Evolutionary conservation across 2,113 vertebrate genomes (phyloP).

Genomic region (Hemiprocne comata): DNA sequence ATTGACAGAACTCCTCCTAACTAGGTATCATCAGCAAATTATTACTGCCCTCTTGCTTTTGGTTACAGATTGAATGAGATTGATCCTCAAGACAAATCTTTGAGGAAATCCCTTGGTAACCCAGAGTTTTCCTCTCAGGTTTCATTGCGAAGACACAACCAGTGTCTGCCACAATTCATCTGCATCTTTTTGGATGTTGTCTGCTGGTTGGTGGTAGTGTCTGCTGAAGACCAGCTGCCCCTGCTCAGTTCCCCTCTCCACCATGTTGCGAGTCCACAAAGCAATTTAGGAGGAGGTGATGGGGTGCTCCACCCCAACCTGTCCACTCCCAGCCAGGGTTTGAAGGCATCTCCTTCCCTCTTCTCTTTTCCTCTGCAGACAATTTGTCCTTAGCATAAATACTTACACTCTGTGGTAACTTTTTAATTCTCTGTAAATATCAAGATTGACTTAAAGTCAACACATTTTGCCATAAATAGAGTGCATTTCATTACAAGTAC

Average conservation of each 20-base stretch:
- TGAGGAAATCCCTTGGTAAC: neutral
- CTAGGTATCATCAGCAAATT: neutral
- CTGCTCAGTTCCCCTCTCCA: neutral
- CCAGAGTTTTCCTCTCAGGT: neutral
- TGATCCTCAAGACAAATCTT: neutral
- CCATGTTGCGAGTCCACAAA: accelerated
- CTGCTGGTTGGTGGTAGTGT: neutral
- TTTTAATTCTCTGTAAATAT: constrained; percentile 42
- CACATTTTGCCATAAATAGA: constrained; percentile 56
- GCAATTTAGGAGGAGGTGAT: neutral
- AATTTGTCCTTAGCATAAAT: neutral
- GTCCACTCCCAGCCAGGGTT: neutral
- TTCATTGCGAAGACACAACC: neutral
- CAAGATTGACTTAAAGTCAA: constrained; percentile 54
- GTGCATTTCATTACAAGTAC: constrained; percentile 51
- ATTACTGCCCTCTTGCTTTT: neutral
- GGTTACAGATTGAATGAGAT: constrained; percentile 1
- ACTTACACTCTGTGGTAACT: neutral
- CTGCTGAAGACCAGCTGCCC: neutral
- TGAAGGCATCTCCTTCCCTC: neutral
- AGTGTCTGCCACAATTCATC: neutral
- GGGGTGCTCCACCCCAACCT: neutral
- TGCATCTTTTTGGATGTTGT: neutral
- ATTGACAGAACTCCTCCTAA: constrained; percentile 25
- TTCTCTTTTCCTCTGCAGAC: neutral